Evolutionary conservation across 2,888 invertebrate genomes (phyloP), one percentile per base, ranked within the genome.

Genomic region (Oithona nana): DNA sequence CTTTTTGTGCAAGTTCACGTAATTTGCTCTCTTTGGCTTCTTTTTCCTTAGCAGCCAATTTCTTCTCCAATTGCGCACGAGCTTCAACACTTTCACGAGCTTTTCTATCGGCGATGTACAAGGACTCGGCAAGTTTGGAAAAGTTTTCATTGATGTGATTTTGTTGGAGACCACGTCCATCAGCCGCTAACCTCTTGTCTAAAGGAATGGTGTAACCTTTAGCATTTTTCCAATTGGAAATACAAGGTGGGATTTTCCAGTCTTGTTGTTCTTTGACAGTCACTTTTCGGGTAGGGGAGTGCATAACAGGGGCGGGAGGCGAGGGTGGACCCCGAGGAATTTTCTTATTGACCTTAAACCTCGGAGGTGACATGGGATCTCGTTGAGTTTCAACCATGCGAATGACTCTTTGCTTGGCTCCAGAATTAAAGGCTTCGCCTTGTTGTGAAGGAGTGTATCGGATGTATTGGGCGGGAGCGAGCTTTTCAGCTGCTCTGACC

Each of bases 171-270:
- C 98, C 98, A 57, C 98, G 79, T 0, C 98, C 98, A 75, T 98
- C 98, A 0, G 98, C 97, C 0, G 98, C 98, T 65, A 99, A 76
- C 65, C 98, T 83, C 75, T 98, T 98, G 75, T 98, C 97, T 67
- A 98, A 75, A 0, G 97, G 97, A 68, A 98, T 95, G 0, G 97
- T 98, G 76, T 94, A 94, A 69, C 88, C 87, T 81, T 94, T 95
- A 3, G 95, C 89, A 74, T 99, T 98, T 76, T 98, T 98, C 98
- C 98, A 99, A 72, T 98, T 98, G 0, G 90, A 92, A 66, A 99
- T 95, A 69, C 97, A 98, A 0, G 98, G 98, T 6, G 98, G 98
- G 67, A 88, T 87, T 75, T 97, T 97, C 98, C 98, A 98, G 73
- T 98, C 98, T 65, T 94, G 84, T 72, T 98, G 98, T 72, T 99